Evolutionary conservation across 2,113 vertebrate genomes (phyloP).

Genomic region (Ascaphus truei): DNA sequence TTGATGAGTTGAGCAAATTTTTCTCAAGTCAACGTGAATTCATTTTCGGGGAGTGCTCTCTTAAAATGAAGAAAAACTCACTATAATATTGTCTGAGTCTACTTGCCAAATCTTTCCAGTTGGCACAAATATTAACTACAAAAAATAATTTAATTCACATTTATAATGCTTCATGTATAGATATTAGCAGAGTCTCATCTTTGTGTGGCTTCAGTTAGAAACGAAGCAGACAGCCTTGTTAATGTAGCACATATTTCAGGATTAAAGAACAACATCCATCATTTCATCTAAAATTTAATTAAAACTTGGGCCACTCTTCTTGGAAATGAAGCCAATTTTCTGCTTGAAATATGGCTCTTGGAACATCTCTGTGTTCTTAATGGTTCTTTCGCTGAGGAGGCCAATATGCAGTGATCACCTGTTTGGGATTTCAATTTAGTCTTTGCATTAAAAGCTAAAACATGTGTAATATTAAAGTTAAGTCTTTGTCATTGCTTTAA

Average conservation of each 20-base stretch:
- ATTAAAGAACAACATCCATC: constrained; percentile 68
- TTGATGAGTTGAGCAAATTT: too few relatives aligned
- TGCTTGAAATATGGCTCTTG: constrained; percentile 54
- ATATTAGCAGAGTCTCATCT: constrained; percentile 61
- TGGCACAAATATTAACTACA: constrained; percentile 42
- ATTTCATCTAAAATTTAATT: constrained; percentile 70
- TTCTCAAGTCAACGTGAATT: too few relatives aligned
- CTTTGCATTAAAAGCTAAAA: constrained; percentile 51
- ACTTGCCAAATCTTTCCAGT: constrained; percentile 42
- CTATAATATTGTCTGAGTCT: too few relatives aligned
- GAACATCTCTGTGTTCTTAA: constrained; percentile 60
- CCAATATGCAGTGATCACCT: constrained; percentile 53
- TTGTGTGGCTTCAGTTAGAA: constrained; percentile 56
- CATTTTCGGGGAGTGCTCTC: too few relatives aligned
- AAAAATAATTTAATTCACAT: constrained; percentile 42
- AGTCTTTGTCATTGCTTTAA: constrained; percentile 43
- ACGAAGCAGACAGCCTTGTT: constrained; percentile 68
- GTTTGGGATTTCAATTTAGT: constrained; percentile 48
- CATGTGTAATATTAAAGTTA: constrained; percentile 30
- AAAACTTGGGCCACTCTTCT: constrained; percentile 63
- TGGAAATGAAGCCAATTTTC: constrained; percentile 60
- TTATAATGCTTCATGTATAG: constrained; percentile 50
- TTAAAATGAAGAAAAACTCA: too few relatives aligned
- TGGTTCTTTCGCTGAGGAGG: constrained; percentile 61
- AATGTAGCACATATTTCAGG: constrained; percentile 73